Evolutionary conservation across 2,113 vertebrate species (phyloP), one percentile per base, ranked within the genome.

Genomic region (Noturus placidus): DNA sequence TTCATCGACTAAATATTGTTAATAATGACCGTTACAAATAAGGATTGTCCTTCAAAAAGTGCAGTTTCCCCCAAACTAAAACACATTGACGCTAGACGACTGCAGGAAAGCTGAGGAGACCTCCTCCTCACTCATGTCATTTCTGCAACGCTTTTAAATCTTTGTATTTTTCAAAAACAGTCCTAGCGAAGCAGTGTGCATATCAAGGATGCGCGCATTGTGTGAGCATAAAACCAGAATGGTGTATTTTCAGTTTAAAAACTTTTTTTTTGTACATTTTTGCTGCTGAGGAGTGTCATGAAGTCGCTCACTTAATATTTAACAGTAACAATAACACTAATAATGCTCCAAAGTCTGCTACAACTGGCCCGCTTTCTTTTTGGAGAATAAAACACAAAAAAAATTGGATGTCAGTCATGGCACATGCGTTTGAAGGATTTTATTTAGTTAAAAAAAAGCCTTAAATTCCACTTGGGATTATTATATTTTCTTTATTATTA

Each of bases 11-110:
- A 94, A 93, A 93, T 93, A 87, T 93, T 93, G 87, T 90, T 88
- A 88, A 94, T 93, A 93, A 93, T 93, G 94, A 95, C 92, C 93
- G 90, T 93, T 95, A 95, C 93, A 95, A 96, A 96, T 95, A 94
- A 95, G 94, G 95, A 96, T 96, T 96, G 95, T 96, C 95, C 95
- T 96, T 96, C 95, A 95, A 95, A 96, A 96, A 96, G 95, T 96
- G 95, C 95, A 95, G 94, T 94, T 94, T 92, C 93, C 94, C 83
- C 65, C 67, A 52, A 54, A 59, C 94, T 94, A 94, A 46, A 95
- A 94, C 93, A 93, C 93, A 94, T 88, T 88, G 93, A 94, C 30
- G 76, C 76, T n/a, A 79, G 50, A 79, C 93, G 92, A 93, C 92
- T 91, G 90, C 88, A 95, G 94, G 95, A 95, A 96, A 94, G 8